Evolutionary conservation across 2,888 invertebrate species (phyloP).

Genomic region (Lithophane socia): DNA sequence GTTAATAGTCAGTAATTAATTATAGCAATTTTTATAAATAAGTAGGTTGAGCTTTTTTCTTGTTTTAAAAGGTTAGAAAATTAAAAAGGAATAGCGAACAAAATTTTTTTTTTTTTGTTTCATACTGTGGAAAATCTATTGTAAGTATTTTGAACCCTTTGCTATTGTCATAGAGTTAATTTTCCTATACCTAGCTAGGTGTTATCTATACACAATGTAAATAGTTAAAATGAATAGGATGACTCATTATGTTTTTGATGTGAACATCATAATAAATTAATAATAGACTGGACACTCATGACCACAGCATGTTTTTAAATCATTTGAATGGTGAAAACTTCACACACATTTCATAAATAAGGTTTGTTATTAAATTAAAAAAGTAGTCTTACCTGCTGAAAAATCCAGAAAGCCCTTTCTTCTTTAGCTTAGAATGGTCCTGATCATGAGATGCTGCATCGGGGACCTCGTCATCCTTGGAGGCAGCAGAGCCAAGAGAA

Average conservation of each 20-base stretch:
- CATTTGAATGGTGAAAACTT: slow-evolving; percentile 13
- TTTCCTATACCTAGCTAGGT: neutral
- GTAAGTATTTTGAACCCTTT: slow-evolving; percentile 22
- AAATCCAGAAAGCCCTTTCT: slow-evolving; percentile 91
- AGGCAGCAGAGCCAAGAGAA: slow-evolving; percentile 91
- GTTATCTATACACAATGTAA: slow-evolving; percentile 16
- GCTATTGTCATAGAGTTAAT: neutral
- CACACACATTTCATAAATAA: neutral
- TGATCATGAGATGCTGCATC: slow-evolving; percentile 76
- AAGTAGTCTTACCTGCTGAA: slow-evolving; percentile 90
- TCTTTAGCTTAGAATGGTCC: slow-evolving; percentile 88
- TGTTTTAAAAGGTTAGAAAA: neutral
- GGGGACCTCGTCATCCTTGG: slow-evolving; percentile 86
- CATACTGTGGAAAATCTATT: neutral
- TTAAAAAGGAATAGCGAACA: too few species aligned
- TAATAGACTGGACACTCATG: neutral
- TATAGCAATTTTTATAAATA: neutral
- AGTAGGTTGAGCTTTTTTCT: neutral
- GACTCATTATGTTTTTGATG: slow-evolving; percentile 27
- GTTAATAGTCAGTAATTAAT: neutral
- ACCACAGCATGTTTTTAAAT: neutral
- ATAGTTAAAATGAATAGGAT: slow-evolving; percentile 19
- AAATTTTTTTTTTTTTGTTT: neutral
- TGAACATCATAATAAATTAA: slow-evolving; percentile 16
- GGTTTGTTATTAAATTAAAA: neutral